These are phyloP conservation scores for Squalus acanthias DNA, from an alignment of 2,797 vertebrate species.

Conservation along the genomic window DNA sequence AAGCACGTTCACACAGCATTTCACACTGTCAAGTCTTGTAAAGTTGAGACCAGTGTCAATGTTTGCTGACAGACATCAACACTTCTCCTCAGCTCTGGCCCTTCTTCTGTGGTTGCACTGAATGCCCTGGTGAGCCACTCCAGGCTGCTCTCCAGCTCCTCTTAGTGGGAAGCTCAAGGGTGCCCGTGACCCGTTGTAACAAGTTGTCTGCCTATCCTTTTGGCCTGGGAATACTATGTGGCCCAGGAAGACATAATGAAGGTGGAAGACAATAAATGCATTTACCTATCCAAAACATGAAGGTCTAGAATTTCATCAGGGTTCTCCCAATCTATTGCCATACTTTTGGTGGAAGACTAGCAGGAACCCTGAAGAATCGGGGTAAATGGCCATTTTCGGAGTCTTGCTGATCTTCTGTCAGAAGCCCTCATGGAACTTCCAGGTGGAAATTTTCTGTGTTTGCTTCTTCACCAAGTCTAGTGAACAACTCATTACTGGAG, in stretches of 20 bases:
- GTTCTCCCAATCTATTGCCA: neutral
- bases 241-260: too few species aligned
- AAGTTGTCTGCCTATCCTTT: neutral
- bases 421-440: too few species aligned
- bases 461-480: too few species aligned
- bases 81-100: neutral
- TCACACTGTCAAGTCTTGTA: neutral
- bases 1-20: neutral
- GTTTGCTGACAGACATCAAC: neutral
- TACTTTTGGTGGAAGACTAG: neutral
- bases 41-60: neutral
- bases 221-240: neutral
- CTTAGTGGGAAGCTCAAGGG: neutral
- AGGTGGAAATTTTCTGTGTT: too few species aligned
- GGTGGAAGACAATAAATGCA: neutral
- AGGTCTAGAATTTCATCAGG: neutral
- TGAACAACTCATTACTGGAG: too few species aligned
- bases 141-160: neutral
- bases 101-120: neutral
- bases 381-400: neutral
- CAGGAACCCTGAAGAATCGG: neutral
- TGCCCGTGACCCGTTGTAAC: neutral
- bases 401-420: neutral
- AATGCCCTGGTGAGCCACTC: neutral
- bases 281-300: neutral